phyloP scores from a whole-genome alignment of 2,113 vertebrate species.

The Abramis brama region DNA sequence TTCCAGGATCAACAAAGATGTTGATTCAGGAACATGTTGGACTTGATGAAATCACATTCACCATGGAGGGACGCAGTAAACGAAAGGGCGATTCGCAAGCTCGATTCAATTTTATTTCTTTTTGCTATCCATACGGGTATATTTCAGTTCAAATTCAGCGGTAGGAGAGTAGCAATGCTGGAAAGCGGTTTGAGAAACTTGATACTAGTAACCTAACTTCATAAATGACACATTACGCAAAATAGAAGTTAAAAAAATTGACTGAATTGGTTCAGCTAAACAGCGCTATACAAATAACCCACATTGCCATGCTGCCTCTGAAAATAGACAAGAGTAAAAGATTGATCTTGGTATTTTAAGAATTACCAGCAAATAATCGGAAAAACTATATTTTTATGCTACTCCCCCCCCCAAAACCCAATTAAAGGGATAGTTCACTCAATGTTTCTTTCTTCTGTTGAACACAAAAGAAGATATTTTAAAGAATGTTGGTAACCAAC shows the following conservation, averaged over 20 bases:
- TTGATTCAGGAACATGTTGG: too few relatives aligned
- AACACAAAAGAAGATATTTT: too few relatives aligned
- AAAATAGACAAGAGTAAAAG: not conserved
- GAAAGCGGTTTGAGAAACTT: not conserved
- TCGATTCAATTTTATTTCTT: too few relatives aligned
- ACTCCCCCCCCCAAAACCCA: not conserved
- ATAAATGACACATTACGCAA: not conserved
- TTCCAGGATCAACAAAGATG: too few relatives aligned
- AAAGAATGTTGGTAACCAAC: too few relatives aligned
- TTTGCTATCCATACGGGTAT: not conserved
- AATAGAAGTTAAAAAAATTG: not conserved
- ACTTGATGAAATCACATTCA: too few relatives aligned
- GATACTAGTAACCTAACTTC: not conserved
- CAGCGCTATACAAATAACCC: not conserved
- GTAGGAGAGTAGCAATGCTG: not conserved
- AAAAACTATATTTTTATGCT: not conserved
- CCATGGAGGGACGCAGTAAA: not conserved
- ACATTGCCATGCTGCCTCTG: not conserved
- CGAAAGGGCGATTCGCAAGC: not conserved
- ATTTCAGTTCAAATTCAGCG: not conserved
- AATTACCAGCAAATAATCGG: not conserved
- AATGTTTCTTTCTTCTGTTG: too few relatives aligned
- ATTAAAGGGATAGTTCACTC: not conserved
- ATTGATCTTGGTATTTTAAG: not conserved
- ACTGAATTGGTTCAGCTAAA: too few relatives aligned